Base-by-base conservation (phyloP, 1,140 invertebrate species). In the Drosophila subobscura region DNA sequence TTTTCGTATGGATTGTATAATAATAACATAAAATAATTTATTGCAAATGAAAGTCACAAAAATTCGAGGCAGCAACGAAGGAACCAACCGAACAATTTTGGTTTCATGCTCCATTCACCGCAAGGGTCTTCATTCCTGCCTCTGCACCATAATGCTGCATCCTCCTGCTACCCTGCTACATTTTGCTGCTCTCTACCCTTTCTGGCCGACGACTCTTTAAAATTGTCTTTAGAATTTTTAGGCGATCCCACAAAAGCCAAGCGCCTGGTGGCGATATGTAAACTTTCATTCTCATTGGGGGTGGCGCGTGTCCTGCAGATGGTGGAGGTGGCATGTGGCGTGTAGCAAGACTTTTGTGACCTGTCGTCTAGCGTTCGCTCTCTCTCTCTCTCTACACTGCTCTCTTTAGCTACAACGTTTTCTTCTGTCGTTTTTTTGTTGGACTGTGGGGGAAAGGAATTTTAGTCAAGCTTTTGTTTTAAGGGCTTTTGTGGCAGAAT, bases 11-110 rank as follows among this genome's bases (percentile, higher is more conserved):
- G 81, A 85, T 85, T 85, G 80, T 80, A 79, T 85, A 86, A 72
- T 86, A 86, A 86, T 81, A 85, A 79, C 72, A 84, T 84, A 63
- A 84, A 84, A 75, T 84, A 84, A 84, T 84, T 84, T 84, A 84
- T 84, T 75, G 80, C 77, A 76, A 66, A 84, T 84, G 66, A 84
- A 84, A 84, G 79, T 84, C 79, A 85, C 80, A 85, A 85, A 85
- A 85, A 85, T 85, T 72, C 61, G 23, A 68, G 47, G 49, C 44
- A 23, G 47, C 51, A 49, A 53, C 16, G 58, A 67, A 54, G 55
- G 37, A 33, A 33, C 8, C 53, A 58, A 66, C 40, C 42, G 50
- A 40, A 52, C 22, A 74, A 75, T 76, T 40, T 76, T 74, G 71
- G 53, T 66, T 75, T 75, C 54, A 75, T 75, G 71, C 70, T 41